phyloP scores from a whole-genome alignment of 2,113 vertebrate genomes.

The Xiphias gladius region DNA sequence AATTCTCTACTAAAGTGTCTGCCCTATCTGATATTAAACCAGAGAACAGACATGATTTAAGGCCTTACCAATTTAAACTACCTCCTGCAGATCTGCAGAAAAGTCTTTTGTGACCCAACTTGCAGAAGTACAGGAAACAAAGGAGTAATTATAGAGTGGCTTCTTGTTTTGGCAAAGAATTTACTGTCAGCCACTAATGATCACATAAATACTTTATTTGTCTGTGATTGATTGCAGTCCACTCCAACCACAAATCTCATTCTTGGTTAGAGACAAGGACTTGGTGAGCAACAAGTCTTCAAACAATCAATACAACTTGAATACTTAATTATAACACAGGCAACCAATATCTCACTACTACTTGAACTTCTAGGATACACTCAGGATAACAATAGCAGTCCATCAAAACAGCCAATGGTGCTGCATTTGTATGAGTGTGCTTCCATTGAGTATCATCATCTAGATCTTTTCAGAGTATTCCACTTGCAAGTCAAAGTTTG shows the following conservation, averaged over 20 bases:
- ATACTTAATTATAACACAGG: not conserved
- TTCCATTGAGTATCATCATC: not conserved
- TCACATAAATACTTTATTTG: not conserved
- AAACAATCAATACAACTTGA: not conserved
- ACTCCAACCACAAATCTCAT: not conserved
- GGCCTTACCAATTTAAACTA: constrained; percentile 1
- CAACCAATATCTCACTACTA: not conserved
- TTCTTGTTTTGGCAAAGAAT: not conserved
- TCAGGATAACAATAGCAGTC: not conserved
- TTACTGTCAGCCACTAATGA: not conserved
- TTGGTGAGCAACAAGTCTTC: not conserved
- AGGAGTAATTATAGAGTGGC: not conserved
- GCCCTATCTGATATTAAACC: constrained; percentile 24
- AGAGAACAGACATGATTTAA: constrained; percentile 14
- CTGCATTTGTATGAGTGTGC: not conserved
- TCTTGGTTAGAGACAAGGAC: not conserved
- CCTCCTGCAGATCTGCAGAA: not conserved
- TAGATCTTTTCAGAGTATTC: too few relatives aligned
- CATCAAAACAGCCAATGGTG: not conserved
- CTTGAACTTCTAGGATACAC: not conserved
- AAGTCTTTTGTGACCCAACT: not conserved
- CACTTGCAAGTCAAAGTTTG: too few relatives aligned
- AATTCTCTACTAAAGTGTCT: constrained; percentile 14
- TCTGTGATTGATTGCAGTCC: not conserved
- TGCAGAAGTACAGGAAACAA: not conserved